Evolutionary conservation across 2,888 invertebrate species (phyloP), one percentile per base, ranked within the genome.

Genomic region (Meganola albula): DNA sequence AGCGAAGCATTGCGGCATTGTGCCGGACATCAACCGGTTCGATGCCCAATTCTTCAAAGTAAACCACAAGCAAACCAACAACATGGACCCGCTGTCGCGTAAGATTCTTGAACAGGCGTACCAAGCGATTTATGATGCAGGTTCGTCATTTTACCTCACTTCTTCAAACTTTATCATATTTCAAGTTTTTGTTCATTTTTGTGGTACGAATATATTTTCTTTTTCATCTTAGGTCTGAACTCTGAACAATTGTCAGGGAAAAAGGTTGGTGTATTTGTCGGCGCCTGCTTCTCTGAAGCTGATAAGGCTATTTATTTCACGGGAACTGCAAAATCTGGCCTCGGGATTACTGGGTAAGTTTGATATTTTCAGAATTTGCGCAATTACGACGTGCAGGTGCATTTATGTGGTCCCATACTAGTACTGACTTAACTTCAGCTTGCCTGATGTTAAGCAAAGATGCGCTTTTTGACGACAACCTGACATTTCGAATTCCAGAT

Each of bases 111-210:
- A 92, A 65, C 88, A 90, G 6, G 85, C 91, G 0, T 92, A 90
- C 57, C 92, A 93, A 62, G 91, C 91, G 21, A 88, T 92, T 27
- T 87, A 92, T 31, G 93, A 93, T 76, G 89, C 93, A 21, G 89
- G 89, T 49, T 53, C 51, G 47, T n/a, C n/a, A n/a, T n/a, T n/a
- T n/a, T n/a, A n/a, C n/a, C n/a, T n/a, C n/a, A n/a, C n/a, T n/a
- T n/a, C n/a, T n/a, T n/a, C n/a, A n/a, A n/a, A n/a, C n/a, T n/a
- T n/a, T n/a, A n/a, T n/a, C n/a, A n/a, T n/a, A n/a, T n/a, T n/a
- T n/a, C n/a, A n/a, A n/a, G n/a, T n/a, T n/a, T n/a, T n/a, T n/a
- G n/a, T n/a, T n/a, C n/a, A n/a, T n/a, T n/a, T n/a, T n/a, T n/a
- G n/a, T n/a, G n/a, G n/a, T n/a, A n/a, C n/a, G n/a, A n/a, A n/a